These are phyloP conservation scores for Orchesella flavescens DNA, from an alignment of 2,888 invertebrate species.

Conservation along the genomic window DNA sequence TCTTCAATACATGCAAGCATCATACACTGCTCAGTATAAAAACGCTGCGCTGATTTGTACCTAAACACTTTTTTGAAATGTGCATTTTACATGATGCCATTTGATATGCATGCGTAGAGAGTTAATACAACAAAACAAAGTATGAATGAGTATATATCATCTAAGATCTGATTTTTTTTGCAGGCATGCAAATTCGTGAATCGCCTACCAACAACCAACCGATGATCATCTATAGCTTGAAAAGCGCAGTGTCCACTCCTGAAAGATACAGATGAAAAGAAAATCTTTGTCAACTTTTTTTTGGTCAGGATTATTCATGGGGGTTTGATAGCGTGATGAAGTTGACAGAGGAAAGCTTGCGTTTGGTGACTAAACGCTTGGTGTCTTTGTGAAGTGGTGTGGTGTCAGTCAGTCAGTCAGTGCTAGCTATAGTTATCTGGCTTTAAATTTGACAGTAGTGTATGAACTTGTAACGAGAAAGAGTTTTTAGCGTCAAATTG, in stretches of 20 bases:
- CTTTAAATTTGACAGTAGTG: neutral
- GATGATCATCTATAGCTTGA: too few relatives aligned
- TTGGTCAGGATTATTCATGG: neutral
- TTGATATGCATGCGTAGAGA: neutral
- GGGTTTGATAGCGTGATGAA: neutral
- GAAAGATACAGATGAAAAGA: neutral
- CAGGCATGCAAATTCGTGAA: neutral
- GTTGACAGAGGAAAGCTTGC: neutral
- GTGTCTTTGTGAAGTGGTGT: neutral
- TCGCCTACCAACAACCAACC: too few relatives aligned
- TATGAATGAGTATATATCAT: too few relatives aligned
- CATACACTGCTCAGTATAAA: too few relatives aligned
- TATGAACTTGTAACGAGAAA: neutral
- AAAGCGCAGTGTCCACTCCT: neutral
- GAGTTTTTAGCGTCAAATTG: too few relatives aligned
- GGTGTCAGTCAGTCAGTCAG: neutral
- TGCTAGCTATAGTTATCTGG: too few relatives aligned
- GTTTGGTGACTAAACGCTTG: too few relatives aligned
- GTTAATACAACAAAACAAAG: too few relatives aligned
- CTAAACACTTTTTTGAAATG: too few relatives aligned
- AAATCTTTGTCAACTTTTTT: conserved; percentile 3
- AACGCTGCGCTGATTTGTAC: neutral
- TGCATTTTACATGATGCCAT: neutral
- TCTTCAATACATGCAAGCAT: too few relatives aligned
- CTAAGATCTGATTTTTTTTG: neutral